Conservation (phyloP, 2,113 vertebrate species). For the Leucopsar rothschildi region DNA sequence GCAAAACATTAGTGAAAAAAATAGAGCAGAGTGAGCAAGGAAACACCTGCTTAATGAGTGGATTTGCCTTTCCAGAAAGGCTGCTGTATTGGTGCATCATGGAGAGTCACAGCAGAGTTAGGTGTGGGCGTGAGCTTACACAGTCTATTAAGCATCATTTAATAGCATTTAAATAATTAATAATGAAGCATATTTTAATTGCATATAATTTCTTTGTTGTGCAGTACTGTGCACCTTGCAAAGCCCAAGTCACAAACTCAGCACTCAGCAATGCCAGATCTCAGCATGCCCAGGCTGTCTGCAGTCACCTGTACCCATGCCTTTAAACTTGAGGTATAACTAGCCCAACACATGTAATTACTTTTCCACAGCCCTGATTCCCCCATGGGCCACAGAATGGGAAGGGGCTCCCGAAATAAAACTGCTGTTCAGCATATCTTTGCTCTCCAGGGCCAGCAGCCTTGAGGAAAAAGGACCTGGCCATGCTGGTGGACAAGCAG, state of each 20-base stretch:
- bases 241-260: neutral
- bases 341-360: neutral
- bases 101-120: neutral
- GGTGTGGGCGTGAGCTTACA: neutral
- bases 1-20: neutral
- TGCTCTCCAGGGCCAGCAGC: neutral
- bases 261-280: neutral
- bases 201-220: neutral
- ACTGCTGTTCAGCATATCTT: neutral
- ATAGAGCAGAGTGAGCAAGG: neutral
- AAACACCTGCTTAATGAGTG: slow-evolving; percentile 31
- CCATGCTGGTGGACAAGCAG: neutral
- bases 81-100: neutral
- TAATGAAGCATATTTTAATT: slow-evolving; percentile 11
- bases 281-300: neutral
- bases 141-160: slow-evolving; percentile 22
- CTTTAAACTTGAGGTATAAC: neutral
- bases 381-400: neutral
- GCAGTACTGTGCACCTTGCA: neutral
- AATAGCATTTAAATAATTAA: slow-evolving; percentile 42
- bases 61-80: neutral
- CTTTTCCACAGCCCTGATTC: neutral
- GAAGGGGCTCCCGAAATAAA: neutral
- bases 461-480: neutral
- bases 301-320: neutral